A percentile compares a stretch with the other conserved stretches of the same genome.
phyloP scores from a whole-genome alignment of 2,888 invertebrate species.

The Euproctis similis region DNA sequence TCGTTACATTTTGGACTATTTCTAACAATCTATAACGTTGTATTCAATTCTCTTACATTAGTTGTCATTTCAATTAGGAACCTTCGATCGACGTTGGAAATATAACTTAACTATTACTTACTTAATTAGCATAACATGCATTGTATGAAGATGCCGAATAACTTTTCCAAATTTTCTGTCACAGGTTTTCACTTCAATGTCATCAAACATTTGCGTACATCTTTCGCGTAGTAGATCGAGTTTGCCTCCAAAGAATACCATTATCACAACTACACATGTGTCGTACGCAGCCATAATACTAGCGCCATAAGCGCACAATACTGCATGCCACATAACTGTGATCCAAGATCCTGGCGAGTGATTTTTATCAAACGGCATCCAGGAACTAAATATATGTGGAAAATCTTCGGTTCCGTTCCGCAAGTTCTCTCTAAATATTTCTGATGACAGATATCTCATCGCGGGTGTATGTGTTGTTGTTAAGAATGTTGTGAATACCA shows the following conservation, averaged over 20 bases:
- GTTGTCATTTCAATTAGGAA: too few relatives aligned
- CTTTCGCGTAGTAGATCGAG: slow-evolving; percentile 48
- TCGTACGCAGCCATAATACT: slow-evolving; percentile 50
- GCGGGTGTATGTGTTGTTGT: slow-evolving; percentile 40
- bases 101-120: slow-evolving; percentile 31
- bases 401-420: slow-evolving; percentile 46
- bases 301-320: slow-evolving; percentile 42
- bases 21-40: too few relatives aligned
- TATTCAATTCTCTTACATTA: too few relatives aligned
- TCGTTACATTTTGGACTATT: too few relatives aligned
- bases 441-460: slow-evolving; percentile 33
- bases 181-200: slow-evolving; percentile 15
- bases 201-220: slow-evolving; percentile 44
- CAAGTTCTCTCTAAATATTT: slow-evolving; percentile 36
- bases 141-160: slow-evolving; percentile 40
- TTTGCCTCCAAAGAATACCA: slow-evolving; percentile 59
- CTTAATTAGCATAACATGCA: slow-evolving; percentile 45
- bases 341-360: slow-evolving; percentile 50
- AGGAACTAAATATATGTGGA: slow-evolving; percentile 59
- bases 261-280: slow-evolving; percentile 39
- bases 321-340: slow-evolving; percentile 43
- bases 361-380: slow-evolving; percentile 58
- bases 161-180: slow-evolving; percentile 26
- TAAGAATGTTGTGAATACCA: slow-evolving; percentile 45
- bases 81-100: not conserved